phyloP scores from a whole-genome alignment of 2,888 invertebrate species.

The Cecidostiba fungosa region DNA sequence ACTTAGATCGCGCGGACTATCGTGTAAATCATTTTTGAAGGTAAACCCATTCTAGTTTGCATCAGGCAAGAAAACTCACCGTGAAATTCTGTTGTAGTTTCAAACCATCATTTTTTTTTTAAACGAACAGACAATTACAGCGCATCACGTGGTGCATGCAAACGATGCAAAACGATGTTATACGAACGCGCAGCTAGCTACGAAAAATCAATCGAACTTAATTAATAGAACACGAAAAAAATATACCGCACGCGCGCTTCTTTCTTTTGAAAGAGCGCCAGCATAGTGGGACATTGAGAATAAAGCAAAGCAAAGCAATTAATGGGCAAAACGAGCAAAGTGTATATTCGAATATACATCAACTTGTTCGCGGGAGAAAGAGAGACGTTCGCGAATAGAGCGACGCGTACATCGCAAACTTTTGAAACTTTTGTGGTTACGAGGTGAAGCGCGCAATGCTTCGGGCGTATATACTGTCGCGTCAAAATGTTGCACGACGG shows the following conservation, averaged over 20 bases:
- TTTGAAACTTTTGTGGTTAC: background rate
- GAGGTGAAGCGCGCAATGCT: background rate
- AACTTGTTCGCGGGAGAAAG: background rate
- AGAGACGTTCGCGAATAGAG: background rate
- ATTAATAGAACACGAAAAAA: constrained; percentile 6
- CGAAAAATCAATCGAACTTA: constrained; percentile 41
- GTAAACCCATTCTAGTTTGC: background rate
- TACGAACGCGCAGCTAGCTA: background rate
- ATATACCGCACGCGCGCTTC: background rate
- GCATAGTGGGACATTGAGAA: background rate
- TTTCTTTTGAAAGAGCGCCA: background rate
- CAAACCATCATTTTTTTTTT: background rate
- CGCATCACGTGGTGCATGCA: background rate
- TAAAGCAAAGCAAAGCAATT: constrained; percentile 41
- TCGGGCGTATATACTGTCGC: background rate
- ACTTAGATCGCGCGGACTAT: background rate
- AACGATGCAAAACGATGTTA: background rate
- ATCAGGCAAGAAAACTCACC: background rate
- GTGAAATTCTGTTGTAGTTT: background rate
- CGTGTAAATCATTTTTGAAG: background rate
- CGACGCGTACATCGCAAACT: background rate
- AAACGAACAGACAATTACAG: background rate
- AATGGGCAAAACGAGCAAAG: background rate
- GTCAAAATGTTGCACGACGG: background rate
- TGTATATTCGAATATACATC: background rate